Conservation (phyloP, 1,140 invertebrate genomes). For the Hermetia illucens region DNA sequence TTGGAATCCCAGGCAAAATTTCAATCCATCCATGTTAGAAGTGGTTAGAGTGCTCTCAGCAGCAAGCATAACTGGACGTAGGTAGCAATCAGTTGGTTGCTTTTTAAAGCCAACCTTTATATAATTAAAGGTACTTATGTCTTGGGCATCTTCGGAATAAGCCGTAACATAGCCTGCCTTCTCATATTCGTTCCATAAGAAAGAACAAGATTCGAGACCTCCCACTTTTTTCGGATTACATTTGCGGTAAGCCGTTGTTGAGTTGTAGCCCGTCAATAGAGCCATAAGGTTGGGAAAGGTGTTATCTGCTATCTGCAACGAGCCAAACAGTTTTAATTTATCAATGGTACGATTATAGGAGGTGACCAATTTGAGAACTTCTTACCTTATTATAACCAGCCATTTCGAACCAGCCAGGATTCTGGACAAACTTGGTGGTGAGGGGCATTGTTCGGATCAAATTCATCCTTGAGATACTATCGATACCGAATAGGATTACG, state of each 20-base stretch:
- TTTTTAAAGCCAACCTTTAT: slow-evolving; percentile 59
- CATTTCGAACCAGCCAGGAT: slow-evolving; percentile 33
- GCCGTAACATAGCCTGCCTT: slow-evolving; percentile 59
- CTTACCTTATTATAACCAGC: slow-evolving; percentile 30
- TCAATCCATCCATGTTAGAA: slow-evolving; percentile 22
- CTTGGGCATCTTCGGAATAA: slow-evolving; percentile 61
- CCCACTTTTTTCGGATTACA: slow-evolving; percentile 35
- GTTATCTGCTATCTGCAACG: slow-evolving; percentile 49
- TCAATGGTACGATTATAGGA: no score
- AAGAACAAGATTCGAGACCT: slow-evolving; percentile 47
- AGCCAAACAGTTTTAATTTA: no score
- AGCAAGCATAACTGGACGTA: slow-evolving; percentile 55
- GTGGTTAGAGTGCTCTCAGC: slow-evolving; percentile 38
- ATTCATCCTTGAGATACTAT: slow-evolving; percentile 61
- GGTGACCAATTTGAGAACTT: no score
- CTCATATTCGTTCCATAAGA: slow-evolving; percentile 65
- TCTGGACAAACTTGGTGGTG: slow-evolving; percentile 43
- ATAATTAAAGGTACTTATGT: slow-evolving; percentile 70
- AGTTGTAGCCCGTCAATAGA: slow-evolving; percentile 48
- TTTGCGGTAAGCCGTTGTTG: slow-evolving; percentile 29
- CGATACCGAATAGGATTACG: slow-evolving; percentile 57
- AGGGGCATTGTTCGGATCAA: slow-evolving; percentile 53
- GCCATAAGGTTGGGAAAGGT: slow-evolving; percentile 75
- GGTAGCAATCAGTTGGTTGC: slow-evolving; percentile 70
- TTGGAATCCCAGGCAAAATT: slow-evolving; percentile 43